phyloP scores from a whole-genome alignment of 2,113 vertebrate species.

The Corythornis vintsioides region DNA sequence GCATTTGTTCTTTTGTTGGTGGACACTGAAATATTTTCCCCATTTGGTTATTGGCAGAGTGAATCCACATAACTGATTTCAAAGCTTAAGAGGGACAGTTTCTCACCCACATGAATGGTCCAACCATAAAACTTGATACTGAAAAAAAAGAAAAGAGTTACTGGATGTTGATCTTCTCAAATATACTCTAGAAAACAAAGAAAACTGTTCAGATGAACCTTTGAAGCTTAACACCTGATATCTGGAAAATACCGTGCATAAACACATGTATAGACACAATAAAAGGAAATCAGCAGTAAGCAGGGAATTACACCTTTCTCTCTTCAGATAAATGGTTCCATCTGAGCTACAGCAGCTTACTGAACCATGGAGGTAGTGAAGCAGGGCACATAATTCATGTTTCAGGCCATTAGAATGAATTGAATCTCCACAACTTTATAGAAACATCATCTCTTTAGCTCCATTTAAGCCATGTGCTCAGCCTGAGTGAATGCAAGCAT shows the following conservation, averaged over 20 bases:
- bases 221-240: neutral
- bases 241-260: neutral
- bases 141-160: neutral
- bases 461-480: conserved; percentile 34
- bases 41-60: neutral
- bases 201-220: neutral
- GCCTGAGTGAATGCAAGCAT: conserved; percentile 23
- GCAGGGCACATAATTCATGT: conserved; percentile 39
- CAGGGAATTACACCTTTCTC: neutral
- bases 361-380: conserved; percentile 52
- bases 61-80: neutral
- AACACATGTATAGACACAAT: neutral
- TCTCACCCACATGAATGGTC: neutral
- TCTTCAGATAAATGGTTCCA: conserved; percentile 14
- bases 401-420: conserved; percentile 50
- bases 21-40: neutral
- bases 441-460: conserved; percentile 57
- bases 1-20: neutral
- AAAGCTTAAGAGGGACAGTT: neutral
- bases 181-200: neutral
- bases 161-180: neutral
- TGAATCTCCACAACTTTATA: conserved; percentile 43
- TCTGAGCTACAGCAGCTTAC: conserved; percentile 18
- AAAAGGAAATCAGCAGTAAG: neutral
- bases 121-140: neutral